Percentiles rank a stretch among this genome's conserved stretches.
phyloP scores from a whole-genome alignment of 2,888 invertebrate species.

The Himalopsyche tibetana region DNA sequence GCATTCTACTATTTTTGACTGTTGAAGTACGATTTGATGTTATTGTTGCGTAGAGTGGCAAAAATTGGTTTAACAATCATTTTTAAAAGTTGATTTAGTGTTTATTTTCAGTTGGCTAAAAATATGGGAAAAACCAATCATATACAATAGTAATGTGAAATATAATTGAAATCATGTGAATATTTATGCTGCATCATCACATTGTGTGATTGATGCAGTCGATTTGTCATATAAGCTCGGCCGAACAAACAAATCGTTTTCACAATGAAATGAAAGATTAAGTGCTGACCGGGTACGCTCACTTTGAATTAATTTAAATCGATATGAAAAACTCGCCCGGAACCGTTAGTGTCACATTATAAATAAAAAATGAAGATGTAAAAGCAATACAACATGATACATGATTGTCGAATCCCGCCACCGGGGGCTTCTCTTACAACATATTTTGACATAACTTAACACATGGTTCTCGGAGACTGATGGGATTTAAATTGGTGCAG shows the following conservation, averaged over 20 bases:
- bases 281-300: slow-evolving; percentile 16
- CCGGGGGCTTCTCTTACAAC: slow-evolving; percentile 35
- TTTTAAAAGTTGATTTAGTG: no score
- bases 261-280: slow-evolving; percentile 24
- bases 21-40: no score
- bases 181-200: slow-evolving; percentile 7
- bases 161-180: not conserved
- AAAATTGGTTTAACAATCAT: no score
- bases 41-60: no score
- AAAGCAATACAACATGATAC: slow-evolving; percentile 41
- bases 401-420: slow-evolving; percentile 25
- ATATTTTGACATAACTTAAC: slow-evolving; percentile 37
- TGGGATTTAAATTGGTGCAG: slow-evolving; percentile 35
- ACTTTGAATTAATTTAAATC: slow-evolving; percentile 39
- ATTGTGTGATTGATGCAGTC: slow-evolving; percentile 18
- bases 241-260: slow-evolving; percentile 27
- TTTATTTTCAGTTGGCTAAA: no score
- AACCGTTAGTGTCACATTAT: slow-evolving; percentile 38
- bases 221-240: slow-evolving; percentile 12
- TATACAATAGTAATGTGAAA: no score
- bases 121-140: no score
- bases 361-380: slow-evolving; percentile 38
- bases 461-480: slow-evolving; percentile 37
- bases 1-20: no score
- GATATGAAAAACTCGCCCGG: slow-evolving; percentile 42